Percentiles rank a stretch among this genome's conserved stretches.
Conservation (phyloP, 2,888 invertebrate genomes). For the Orthosia incerta region DNA sequence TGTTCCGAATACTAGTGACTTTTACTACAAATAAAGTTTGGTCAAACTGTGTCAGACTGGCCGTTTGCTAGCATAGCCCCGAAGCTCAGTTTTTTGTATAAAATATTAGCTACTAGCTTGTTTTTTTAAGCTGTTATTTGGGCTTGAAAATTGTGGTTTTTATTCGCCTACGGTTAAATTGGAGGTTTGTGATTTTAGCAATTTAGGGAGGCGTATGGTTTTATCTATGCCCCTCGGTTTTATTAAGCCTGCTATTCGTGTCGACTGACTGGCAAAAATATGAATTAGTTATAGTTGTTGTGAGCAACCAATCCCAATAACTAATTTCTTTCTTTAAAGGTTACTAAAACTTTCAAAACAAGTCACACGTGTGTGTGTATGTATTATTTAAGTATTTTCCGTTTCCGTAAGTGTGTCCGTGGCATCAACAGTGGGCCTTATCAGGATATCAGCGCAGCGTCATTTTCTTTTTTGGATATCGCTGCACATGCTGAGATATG, state of each 20-base stretch:
- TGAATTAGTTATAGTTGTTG: not conserved
- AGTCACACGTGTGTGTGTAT: no score
- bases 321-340: no score
- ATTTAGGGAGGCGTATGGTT: conserved; percentile 21
- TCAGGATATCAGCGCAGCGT: no score
- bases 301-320: not conserved
- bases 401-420: no score
- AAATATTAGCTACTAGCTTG: conserved; percentile 21
- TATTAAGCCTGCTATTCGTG: not conserved
- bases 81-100: conserved; percentile 30
- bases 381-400: no score
- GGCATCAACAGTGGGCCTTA: no score
- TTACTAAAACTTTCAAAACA: no score
- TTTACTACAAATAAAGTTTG: conserved; percentile 44
- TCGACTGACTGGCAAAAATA: not conserved
- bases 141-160: conserved; percentile 13
- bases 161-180: conserved; percentile 2
- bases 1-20: conserved; percentile 38
- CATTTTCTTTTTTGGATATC: no score
- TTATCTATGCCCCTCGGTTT: not conserved
- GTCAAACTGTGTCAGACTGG: conserved; percentile 1
- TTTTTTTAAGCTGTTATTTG: conserved; percentile 45
- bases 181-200: conserved; percentile 34
- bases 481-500: no score
- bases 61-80: conserved; percentile 2